A percentile compares a stretch with the other conserved stretches of the same genome.
Evolutionary conservation across 2,888 invertebrate genomes (phyloP).

Genomic region (Malachius bipustulatus): DNA sequence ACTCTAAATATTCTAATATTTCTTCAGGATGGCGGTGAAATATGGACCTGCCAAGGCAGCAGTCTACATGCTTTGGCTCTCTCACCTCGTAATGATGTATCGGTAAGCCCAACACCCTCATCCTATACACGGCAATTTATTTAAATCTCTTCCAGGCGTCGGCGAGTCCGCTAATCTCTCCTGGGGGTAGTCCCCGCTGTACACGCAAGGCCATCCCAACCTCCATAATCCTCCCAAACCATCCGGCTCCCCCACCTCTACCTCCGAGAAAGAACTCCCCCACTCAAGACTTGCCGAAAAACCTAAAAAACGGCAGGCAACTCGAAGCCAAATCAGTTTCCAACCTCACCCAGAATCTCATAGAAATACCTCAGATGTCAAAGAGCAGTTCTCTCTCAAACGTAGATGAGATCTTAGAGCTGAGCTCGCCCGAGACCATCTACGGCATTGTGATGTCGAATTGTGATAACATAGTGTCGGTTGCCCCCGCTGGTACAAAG

Average conservation of each 20-base stretch:
- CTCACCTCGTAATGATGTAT: constrained; percentile 40
- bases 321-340: constrained; percentile 32
- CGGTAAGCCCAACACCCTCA: too few species aligned
- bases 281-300: constrained; percentile 29
- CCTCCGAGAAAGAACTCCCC: constrained; percentile 50
- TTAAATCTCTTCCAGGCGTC: too few species aligned
- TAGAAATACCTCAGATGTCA: constrained; percentile 27
- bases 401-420: constrained; percentile 29
- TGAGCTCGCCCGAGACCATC: constrained; percentile 62
- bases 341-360: constrained; percentile 26
- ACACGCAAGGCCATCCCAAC: constrained; percentile 33
- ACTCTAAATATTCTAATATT: constrained; percentile 12
- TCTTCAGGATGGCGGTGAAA: constrained; percentile 39
- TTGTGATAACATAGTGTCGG: constrained; percentile 34
- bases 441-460: constrained; percentile 58
- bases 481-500: constrained; percentile 27
- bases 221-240: constrained; percentile 26
- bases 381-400: constrained; percentile 36
- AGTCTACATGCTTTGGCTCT: constrained; percentile 42
- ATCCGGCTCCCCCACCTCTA: constrained; percentile 44
- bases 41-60: constrained; percentile 42
- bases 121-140: too few species aligned
- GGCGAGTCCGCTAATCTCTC: constrained; percentile 45
- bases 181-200: constrained; percentile 44
- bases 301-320: constrained; percentile 18